A percentile compares a stretch with the other conserved stretches of the same genome.
These are phyloP conservation scores for Malacosoma neustria DNA, from an alignment of 2,888 invertebrate species.

Conservation along the genomic window DNA sequence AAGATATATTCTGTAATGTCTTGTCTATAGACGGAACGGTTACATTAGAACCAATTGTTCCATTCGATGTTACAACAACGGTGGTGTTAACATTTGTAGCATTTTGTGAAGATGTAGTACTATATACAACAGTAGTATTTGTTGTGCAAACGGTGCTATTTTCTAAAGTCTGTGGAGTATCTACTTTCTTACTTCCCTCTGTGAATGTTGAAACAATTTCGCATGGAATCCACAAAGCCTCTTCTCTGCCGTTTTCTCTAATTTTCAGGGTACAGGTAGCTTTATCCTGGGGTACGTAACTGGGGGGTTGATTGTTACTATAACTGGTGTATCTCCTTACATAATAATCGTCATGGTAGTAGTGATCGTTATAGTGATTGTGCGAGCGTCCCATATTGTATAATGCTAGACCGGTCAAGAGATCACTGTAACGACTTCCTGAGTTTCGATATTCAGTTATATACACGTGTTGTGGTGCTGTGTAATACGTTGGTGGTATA, in stretches of 20 bases:
- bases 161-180: slow-evolving; percentile 16
- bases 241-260: slow-evolving; percentile 35
- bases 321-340: slow-evolving; percentile 29
- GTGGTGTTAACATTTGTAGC: background rate
- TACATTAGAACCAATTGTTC: background rate
- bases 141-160: slow-evolving; percentile 41
- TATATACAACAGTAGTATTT: slow-evolving; percentile 30
- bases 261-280: slow-evolving; percentile 48
- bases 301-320: slow-evolving; percentile 14
- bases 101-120: slow-evolving; percentile 5
- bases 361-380: slow-evolving; percentile 40
- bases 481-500: slow-evolving; percentile 27
- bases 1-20: background rate
- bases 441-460: slow-evolving; percentile 52
- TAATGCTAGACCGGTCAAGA: slow-evolving; percentile 52
- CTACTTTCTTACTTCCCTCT: slow-evolving; percentile 31
- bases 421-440: slow-evolving; percentile 47
- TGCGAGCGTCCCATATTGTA: slow-evolving; percentile 60
- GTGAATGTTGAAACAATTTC: slow-evolving; percentile 64
- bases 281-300: slow-evolving; percentile 25
- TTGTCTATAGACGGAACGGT: slow-evolving; percentile 1
- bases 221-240: slow-evolving; percentile 52
- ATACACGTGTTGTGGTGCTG: slow-evolving; percentile 51
- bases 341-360: slow-evolving; percentile 59
- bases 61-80: background rate